Percentiles rank a stretch among this genome's conserved stretches.
Evolutionary conservation across 2,113 vertebrate genomes (phyloP).

Genomic region (Melierax canorus): DNA sequence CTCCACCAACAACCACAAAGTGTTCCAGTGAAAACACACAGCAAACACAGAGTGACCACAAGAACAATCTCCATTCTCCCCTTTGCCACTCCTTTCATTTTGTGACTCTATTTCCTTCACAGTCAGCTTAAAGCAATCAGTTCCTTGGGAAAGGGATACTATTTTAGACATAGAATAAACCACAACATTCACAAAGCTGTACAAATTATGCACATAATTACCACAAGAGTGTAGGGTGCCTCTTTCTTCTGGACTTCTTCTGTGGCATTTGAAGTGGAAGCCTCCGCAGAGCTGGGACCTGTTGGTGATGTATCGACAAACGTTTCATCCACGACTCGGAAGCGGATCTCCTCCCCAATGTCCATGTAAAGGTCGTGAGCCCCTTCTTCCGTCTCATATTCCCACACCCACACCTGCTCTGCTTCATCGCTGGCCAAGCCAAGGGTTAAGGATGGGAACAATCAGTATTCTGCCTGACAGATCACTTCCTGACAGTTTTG

Average conservation of each 20-base stretch:
- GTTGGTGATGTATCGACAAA: slow-evolving; percentile 94
- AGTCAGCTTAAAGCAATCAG: not conserved
- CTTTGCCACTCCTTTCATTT: not conserved
- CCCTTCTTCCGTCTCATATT: slow-evolving; percentile 96
- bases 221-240: slow-evolving; percentile 90
- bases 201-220: slow-evolving; percentile 56
- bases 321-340: slow-evolving; percentile 89
- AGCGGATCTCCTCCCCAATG: slow-evolving; percentile 92
- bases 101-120: not conserved
- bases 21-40: not conserved
- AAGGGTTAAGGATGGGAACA: slow-evolving; percentile 69
- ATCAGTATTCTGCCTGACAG: not conserved
- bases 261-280: slow-evolving; percentile 60
- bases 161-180: not conserved
- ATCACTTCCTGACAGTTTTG: not conserved
- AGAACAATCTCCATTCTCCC: not conserved
- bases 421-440: slow-evolving; percentile 83
- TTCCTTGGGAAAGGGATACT: not conserved
- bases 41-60: not conserved
- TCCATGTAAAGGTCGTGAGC: slow-evolving; percentile 99
- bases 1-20: not conserved
- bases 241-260: slow-evolving; percentile 87
- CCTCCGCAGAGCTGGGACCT: slow-evolving; percentile 78
- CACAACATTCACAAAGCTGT: not conserved
- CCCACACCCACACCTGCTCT: slow-evolving; percentile 98